phyloP scores from a whole-genome alignment of 2,113 vertebrate species.

The Sander lucioperca region DNA sequence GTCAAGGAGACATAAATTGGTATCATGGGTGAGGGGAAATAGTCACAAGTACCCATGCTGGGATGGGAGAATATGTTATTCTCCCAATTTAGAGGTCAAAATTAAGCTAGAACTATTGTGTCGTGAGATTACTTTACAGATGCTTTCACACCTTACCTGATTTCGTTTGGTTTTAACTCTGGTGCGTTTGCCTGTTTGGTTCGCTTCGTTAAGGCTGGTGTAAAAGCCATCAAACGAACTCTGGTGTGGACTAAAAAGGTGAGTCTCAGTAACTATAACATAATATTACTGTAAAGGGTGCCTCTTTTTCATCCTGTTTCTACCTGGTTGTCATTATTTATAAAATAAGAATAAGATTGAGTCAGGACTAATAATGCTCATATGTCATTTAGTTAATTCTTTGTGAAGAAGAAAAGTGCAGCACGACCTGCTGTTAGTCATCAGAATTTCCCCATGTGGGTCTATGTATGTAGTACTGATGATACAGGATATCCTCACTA shows the following conservation, averaged over 20 bases:
- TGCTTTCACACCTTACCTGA: background rate
- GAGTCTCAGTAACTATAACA: background rate
- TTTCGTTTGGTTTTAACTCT: background rate
- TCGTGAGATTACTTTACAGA: background rate
- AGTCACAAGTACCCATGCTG: background rate
- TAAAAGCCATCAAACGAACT: too few relatives aligned
- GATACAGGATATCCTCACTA: background rate
- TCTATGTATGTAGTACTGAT: background rate
- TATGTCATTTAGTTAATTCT: background rate
- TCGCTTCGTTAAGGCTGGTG: too few relatives aligned
- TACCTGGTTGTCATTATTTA: background rate
- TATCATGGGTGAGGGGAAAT: slow-evolving; percentile 37
- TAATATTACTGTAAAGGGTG: background rate
- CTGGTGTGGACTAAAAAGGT: too few relatives aligned
- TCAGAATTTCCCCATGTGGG: background rate
- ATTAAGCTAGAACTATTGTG: background rate
- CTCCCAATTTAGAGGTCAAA: slow-evolving; percentile 1
- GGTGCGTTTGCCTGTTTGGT: too few relatives aligned
- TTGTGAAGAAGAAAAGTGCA: background rate
- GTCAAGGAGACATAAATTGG: slow-evolving; percentile 58
- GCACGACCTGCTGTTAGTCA: background rate
- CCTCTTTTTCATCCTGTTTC: background rate
- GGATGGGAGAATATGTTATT: slow-evolving; percentile 16
- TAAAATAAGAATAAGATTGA: background rate
- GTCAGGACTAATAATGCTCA: background rate